Base-by-base conservation (phyloP, 2,888 invertebrate genomes). In the Aelia acuminata region DNA sequence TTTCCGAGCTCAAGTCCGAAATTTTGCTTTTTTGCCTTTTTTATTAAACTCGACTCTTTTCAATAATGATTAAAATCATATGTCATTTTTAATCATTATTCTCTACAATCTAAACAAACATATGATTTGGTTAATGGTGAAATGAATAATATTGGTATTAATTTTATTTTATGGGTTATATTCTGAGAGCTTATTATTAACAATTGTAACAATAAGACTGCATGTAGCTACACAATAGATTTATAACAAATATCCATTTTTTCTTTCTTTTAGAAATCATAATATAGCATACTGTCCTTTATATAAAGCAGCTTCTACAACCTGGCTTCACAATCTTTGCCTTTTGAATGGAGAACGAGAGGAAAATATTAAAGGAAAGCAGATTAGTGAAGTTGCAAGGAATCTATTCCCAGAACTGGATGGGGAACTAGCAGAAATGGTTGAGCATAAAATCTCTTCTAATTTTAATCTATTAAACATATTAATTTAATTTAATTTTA, bases 241-340 rank as follows among this genome's bases (percentile, higher is more conserved):
- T n/a, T n/a, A n/a, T 13, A 11, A 53, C 8, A 57, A 57, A 47
- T 20, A n/a, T 47, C 3, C 2, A 87, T 63, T 70, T 75, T 26
- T 63, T 87, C n/a, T 47, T 70, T 85, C 31, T 75, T 63, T 87
- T 70, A 87, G 87, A 15, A n/a, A 39, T 11, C 88, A 87, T 35
- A 84, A 50, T 7, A 84, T 93, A 87, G 92, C 93, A 0, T 93
- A 92, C 91, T 93, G 93, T 90, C 93, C 93, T 8, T 91, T 93
- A 43, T 93, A 93, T 91, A 93, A 93, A 91, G 92, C 93, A 22
- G 93, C 92, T 11, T 93, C 92, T 13, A 93, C 93, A 11, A 92
- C 93, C 11, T 93, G 93, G 93, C 91, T 93, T 3, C 92, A 93
- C 90, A 93, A 93, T 91, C 91, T 93, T 90, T 92, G 93, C 89